phyloP scores from a whole-genome alignment of 1,140 invertebrate genomes.

The Spodoptera litura region DNA sequence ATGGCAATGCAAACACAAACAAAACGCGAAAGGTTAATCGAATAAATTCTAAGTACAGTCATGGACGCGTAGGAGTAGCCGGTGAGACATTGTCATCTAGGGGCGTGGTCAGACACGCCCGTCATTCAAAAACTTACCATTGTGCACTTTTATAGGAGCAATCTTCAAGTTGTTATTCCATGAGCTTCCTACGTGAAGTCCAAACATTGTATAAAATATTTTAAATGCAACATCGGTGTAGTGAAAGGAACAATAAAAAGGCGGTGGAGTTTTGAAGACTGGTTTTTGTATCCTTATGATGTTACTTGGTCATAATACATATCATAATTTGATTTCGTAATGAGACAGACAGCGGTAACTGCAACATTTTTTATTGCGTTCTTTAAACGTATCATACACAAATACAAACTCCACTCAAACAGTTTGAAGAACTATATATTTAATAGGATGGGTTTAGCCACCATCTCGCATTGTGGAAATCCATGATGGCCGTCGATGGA shows the following conservation, averaged over 20 bases:
- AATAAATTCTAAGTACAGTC: not conserved
- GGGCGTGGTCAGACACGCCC: conserved; percentile 51
- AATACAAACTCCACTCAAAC: too few relatives aligned
- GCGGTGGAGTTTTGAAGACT: conserved; percentile 3
- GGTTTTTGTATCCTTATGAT: not conserved
- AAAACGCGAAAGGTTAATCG: not conserved
- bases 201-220: conserved; percentile 10
- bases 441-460: too few relatives aligned
- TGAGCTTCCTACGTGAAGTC: conserved; percentile 36
- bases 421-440: too few relatives aligned
- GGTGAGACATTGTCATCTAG: conserved; percentile 37
- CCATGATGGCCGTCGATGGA: too few relatives aligned
- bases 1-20: not conserved
- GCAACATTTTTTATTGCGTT: too few relatives aligned
- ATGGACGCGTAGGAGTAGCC: conserved; percentile 48
- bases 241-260: not conserved
- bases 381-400: too few relatives aligned
- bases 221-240: not conserved
- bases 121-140: conserved; percentile 50
- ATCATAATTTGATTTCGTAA: too few relatives aligned
- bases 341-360: too few relatives aligned
- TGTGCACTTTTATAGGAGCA: conserved; percentile 54
- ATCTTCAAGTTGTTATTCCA: conserved; percentile 43
- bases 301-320: too few relatives aligned
- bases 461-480: too few relatives aligned